Conservation (phyloP, 2,113 vertebrate species). For the Epinephelus lanceolatus region DNA sequence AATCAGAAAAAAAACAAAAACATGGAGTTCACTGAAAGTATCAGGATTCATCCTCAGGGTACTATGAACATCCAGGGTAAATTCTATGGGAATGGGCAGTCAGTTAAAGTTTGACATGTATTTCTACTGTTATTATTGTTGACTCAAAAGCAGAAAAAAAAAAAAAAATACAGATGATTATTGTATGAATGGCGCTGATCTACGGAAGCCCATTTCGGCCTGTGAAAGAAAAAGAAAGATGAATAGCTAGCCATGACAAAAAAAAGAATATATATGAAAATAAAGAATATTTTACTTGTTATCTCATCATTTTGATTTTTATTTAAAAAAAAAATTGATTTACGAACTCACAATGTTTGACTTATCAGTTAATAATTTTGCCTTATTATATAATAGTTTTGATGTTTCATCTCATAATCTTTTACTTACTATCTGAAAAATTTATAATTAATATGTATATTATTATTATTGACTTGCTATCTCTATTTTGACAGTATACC, state of each 20-base stretch:
- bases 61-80: not conserved
- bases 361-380: not conserved
- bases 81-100: not conserved
- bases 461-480: not conserved
- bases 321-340: not conserved
- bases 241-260: not conserved
- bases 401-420: not conserved
- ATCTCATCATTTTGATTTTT: no score
- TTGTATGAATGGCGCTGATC: not conserved
- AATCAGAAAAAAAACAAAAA: not conserved
- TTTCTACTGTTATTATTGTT: not conserved
- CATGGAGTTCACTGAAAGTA: not conserved
- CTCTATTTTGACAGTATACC: not conserved
- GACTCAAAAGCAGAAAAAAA: not conserved
- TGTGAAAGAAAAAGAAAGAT: not conserved
- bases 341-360: not conserved
- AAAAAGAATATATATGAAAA: no score
- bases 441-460: no score
- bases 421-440: not conserved
- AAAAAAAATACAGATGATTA: not conserved
- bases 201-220: not conserved
- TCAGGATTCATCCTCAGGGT: slow-evolving; percentile 22
- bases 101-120: not conserved
- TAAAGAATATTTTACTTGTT: no score
- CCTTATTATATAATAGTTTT: not conserved